A percentile compares a stretch with the other conserved stretches of the same genome.
Evolutionary conservation across 2,888 invertebrate species (phyloP).

Genomic region (Diplolepis rosae): DNA sequence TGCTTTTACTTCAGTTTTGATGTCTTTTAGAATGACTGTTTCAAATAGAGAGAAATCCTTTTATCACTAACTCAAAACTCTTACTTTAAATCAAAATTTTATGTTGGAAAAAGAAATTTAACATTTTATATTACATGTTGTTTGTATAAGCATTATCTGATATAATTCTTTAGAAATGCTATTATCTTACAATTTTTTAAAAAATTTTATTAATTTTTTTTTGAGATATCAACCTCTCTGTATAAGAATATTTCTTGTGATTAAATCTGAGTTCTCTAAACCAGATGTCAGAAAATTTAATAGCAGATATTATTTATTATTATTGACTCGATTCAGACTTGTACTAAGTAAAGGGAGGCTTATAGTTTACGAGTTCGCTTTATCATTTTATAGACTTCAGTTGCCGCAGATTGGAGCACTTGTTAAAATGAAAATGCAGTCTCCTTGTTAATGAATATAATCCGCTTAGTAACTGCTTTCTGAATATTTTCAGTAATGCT

Average conservation of each 20-base stretch:
- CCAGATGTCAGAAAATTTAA: conserved; percentile 12
- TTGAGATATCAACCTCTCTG: too few relatives aligned
- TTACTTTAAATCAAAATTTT: not conserved
- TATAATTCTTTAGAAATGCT: not conserved
- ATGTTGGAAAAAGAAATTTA: too few relatives aligned
- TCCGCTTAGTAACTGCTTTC: conserved; percentile 1
- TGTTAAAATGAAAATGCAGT: not conserved
- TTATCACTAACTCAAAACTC: conserved; percentile 1
- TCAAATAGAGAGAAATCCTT: not conserved
- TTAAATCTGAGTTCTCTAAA: not conserved
- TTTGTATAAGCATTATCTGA: not conserved
- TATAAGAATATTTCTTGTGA: too few relatives aligned
- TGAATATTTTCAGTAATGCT: not conserved
- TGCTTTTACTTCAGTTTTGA: conserved; percentile 52
- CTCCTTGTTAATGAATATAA: conserved; percentile 15
- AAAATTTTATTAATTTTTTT: too few relatives aligned
- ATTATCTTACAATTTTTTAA: not conserved
- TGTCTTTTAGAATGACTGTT: conserved; percentile 49
- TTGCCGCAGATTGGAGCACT: not conserved
- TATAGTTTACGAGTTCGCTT: conserved; percentile 25
- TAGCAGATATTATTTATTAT: conserved; percentile 26
- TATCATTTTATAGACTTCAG: conserved; percentile 1
- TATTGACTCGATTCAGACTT: conserved; percentile 4
- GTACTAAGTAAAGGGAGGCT: conserved; percentile 1
- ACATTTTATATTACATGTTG: too few relatives aligned